phyloP scores from a whole-genome alignment of 92 coral and sea anemone species.

The Umimayanthus chanpuru region DNA sequence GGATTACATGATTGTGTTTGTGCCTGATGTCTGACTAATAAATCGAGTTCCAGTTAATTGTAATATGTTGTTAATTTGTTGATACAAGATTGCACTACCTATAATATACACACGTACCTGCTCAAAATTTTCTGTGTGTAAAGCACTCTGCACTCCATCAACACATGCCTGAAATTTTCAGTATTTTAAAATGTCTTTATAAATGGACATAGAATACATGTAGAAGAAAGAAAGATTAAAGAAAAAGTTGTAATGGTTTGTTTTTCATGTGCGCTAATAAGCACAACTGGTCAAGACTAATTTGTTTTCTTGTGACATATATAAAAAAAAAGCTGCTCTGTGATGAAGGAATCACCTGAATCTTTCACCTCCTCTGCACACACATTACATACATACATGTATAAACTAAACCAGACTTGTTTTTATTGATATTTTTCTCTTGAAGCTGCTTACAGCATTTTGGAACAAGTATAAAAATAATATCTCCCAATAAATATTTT shows the following conservation, averaged over 20 bases:
- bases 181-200: neutral
- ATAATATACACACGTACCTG: constrained; percentile 62
- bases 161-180: constrained; percentile 86
- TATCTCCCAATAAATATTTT: too few relatives aligned
- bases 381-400: too few relatives aligned
- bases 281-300: neutral
- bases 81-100: too few relatives aligned
- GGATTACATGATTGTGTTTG: too few relatives aligned
- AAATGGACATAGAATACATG: neutral
- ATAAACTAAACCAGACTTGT: neutral
- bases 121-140: constrained; percentile 86
- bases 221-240: neutral
- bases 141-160: constrained; percentile 95
- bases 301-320: too few relatives aligned
- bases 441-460: neutral
- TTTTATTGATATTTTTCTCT: neutral
- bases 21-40: too few relatives aligned
- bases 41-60: too few relatives aligned
- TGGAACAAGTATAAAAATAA: too few relatives aligned
- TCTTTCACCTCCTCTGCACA: too few relatives aligned
- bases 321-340: too few relatives aligned
- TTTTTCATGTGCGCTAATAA: neutral
- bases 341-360: too few relatives aligned
- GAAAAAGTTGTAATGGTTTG: neutral
- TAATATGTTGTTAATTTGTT: too few relatives aligned